phyloP scores from a whole-genome alignment of 2,888 invertebrate genomes.

The Lycia hirtaria region DNA sequence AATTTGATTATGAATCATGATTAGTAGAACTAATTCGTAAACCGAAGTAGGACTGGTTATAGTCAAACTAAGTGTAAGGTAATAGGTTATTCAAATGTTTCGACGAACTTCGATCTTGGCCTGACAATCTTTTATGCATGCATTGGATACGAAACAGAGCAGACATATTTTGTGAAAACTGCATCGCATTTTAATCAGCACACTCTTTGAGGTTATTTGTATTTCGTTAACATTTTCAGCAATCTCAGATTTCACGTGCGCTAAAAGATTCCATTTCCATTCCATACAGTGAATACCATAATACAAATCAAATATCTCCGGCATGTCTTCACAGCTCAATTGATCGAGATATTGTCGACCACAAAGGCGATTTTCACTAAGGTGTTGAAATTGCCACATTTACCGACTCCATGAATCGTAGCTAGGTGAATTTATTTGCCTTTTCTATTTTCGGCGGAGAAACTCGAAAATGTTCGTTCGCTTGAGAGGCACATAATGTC shows the following conservation, averaged over 20 bases:
- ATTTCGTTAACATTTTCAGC: too few species aligned
- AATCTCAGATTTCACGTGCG: too few species aligned
- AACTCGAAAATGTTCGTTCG: constrained; percentile 41
- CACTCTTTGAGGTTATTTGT: too few species aligned
- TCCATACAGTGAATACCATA: too few species aligned
- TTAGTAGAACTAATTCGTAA: too few species aligned
- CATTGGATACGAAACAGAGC: too few species aligned
- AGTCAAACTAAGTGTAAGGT: too few species aligned
- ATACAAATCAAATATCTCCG: neutral
- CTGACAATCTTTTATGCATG: too few species aligned
- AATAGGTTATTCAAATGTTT: neutral
- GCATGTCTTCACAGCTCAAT: neutral
- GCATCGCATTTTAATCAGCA: too few species aligned
- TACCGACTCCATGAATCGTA: constrained; percentile 15
- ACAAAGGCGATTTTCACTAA: constrained; percentile 8
- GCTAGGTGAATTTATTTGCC: constrained; percentile 15
- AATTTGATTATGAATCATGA: too few species aligned
- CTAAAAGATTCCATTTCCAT: neutral
- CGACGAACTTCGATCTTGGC: neutral
- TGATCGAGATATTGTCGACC: neutral
- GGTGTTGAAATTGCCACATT: constrained; percentile 14
- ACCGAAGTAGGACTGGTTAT: too few species aligned
- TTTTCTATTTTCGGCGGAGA: constrained; percentile 43
- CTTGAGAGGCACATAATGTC: constrained; percentile 30
- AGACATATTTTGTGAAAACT: too few species aligned